Evolutionary conservation across 2,797 vertebrate species (phyloP).

Genomic region (Onychomys arenicola): DNA sequence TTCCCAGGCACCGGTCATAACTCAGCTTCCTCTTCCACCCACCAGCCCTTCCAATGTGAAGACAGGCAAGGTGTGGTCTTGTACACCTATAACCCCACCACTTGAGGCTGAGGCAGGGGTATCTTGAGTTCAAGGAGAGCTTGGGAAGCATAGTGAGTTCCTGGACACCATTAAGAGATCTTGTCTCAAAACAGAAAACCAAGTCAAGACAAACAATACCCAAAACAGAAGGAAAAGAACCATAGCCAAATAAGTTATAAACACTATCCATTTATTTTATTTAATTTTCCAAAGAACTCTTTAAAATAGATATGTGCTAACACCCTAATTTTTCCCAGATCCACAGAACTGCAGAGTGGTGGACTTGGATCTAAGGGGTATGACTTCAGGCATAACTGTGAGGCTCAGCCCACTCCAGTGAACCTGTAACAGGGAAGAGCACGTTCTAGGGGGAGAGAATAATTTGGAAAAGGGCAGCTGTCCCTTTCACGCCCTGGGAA

Average conservation of each 20-base stretch:
- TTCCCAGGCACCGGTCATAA: constrained; percentile 24
- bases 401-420: not conserved
- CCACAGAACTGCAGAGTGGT: constrained; percentile 3
- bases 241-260: constrained; percentile 30
- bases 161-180: not conserved
- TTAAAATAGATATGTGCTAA: constrained; percentile 27
- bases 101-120: not conserved
- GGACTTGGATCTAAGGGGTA: not conserved
- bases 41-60: constrained; percentile 48
- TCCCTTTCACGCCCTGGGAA: not conserved
- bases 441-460: not conserved
- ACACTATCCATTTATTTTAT: not conserved
- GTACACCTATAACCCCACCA: not conserved
- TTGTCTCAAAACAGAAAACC: not conserved
- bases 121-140: not conserved
- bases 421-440: not conserved
- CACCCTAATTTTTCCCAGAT: constrained; percentile 14
- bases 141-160: not conserved
- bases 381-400: not conserved
- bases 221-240: not conserved
- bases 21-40: constrained; percentile 19
- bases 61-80: not conserved
- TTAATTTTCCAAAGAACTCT: constrained; percentile 33
- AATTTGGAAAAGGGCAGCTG: not conserved
- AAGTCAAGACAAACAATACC: not conserved